Evolutionary conservation across 2,888 invertebrate genomes (phyloP).

Genomic region (Carpatolechia fugitivella): DNA sequence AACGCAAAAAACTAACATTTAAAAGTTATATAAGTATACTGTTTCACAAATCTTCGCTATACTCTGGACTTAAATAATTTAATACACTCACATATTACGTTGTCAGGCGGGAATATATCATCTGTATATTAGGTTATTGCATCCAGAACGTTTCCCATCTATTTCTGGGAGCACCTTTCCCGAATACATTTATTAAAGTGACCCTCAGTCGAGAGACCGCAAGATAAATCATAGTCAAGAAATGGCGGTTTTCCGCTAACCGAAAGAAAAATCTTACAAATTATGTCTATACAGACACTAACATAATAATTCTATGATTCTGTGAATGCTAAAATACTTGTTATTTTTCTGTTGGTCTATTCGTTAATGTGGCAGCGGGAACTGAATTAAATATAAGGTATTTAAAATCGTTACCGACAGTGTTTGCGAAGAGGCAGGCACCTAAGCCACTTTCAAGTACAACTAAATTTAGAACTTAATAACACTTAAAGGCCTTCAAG

Average conservation of each 20-base stretch:
- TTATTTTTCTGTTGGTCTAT: too few species aligned
- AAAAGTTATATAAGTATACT: too few species aligned
- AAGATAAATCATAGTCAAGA: conserved; percentile 76
- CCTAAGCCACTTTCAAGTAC: too few species aligned
- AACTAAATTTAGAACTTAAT: too few species aligned
- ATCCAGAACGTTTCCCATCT: conserved; percentile 62
- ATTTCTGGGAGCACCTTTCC: conserved; percentile 66
- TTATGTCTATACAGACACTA: background rate
- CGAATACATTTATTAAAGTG: conserved; percentile 77
- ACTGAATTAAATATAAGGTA: too few species aligned
- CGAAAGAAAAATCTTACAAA: conserved; percentile 48
- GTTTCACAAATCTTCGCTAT: background rate
- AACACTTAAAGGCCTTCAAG: too few species aligned
- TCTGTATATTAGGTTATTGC: conserved; percentile 64
- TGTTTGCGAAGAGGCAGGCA: too few species aligned
- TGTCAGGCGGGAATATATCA: conserved; percentile 35
- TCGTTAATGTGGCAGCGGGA: too few species aligned
- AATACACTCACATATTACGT: conserved; percentile 11
- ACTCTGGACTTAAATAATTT: conserved; percentile 7
- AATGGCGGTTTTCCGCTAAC: conserved; percentile 62
- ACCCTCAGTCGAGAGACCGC: conserved; percentile 70
- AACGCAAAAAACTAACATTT: too few species aligned
- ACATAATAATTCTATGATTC: background rate
- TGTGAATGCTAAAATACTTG: too few species aligned
- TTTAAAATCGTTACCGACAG: too few species aligned